Evolutionary conservation across 2,888 invertebrate species (phyloP).

Genomic region (Pedicia rivosa): DNA sequence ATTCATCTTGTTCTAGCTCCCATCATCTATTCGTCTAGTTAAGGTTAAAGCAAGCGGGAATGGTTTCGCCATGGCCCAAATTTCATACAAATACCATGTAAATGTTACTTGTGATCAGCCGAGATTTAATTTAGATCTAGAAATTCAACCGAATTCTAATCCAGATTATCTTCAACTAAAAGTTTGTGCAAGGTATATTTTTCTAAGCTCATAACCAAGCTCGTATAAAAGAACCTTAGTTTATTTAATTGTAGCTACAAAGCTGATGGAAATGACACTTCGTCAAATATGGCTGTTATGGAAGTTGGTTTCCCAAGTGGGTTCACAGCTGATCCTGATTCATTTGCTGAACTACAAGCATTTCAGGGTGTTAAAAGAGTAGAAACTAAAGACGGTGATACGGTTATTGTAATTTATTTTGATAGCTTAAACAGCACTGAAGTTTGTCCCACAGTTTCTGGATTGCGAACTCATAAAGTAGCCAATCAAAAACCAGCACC

Average conservation of each 20-base stretch:
- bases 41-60: slow-evolving; percentile 62
- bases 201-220: too few species aligned
- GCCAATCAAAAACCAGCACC: slow-evolving; percentile 75
- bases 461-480: slow-evolving; percentile 67
- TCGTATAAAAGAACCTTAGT: too few species aligned
- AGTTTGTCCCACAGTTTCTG: slow-evolving; percentile 71
- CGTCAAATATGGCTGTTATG: slow-evolving; percentile 78
- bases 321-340: slow-evolving; percentile 51
- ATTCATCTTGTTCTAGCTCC: slow-evolving; percentile 18
- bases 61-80: slow-evolving; percentile 62
- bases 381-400: slow-evolving; percentile 49
- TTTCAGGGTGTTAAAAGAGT: slow-evolving; percentile 37
- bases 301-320: slow-evolving; percentile 83
- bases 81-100: slow-evolving; percentile 66
- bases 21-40: slow-evolving; percentile 37
- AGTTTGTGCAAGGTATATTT: slow-evolving; percentile 58
- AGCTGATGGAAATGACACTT: slow-evolving; percentile 34
- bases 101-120: slow-evolving; percentile 81
- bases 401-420: slow-evolving; percentile 50
- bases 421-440: slow-evolving; percentile 45
- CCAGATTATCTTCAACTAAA: slow-evolving; percentile 61
- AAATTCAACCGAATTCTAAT: slow-evolving; percentile 66
- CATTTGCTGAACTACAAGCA: slow-evolving; percentile 41
- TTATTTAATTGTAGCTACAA: too few species aligned
- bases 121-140: slow-evolving; percentile 69